Conservation (phyloP, 2,888 invertebrate species). For the Chrysolina americana region DNA sequence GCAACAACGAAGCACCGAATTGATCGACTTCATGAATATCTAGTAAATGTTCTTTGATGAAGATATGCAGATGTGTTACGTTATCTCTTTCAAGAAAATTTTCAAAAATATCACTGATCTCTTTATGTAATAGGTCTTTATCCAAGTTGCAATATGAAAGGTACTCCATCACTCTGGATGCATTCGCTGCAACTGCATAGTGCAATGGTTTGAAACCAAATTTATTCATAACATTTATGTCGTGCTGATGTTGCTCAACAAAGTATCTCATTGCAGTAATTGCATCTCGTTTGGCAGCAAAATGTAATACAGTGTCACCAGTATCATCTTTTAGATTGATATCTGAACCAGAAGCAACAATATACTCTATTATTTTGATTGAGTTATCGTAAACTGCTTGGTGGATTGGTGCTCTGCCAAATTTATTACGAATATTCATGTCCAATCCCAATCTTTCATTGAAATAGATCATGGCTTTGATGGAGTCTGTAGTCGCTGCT, state of each 20-base stretch:
- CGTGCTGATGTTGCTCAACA: neutral
- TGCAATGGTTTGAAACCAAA: no score
- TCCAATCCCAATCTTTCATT: neutral
- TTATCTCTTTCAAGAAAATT: no score
- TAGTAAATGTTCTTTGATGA: neutral
- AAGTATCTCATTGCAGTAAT: constrained; percentile 15
- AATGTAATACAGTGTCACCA: constrained; percentile 5
- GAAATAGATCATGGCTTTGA: neutral
- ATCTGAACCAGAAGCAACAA: neutral
- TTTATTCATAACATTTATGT: no score
- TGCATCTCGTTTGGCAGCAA: constrained; percentile 7
- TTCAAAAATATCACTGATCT: no score
- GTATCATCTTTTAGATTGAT: neutral
- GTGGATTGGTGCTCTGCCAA: neutral
- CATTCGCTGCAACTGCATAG: no score
- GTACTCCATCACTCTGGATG: no score
- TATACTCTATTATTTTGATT: neutral
- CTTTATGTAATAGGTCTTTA: no score
- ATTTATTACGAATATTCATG: neutral
- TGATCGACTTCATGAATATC: neutral
- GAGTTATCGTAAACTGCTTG: neutral
- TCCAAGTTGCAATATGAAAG: no score
- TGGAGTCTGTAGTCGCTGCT: neutral
- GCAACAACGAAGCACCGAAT: neutral
- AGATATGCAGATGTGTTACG: neutral